Evolutionary conservation across 2,888 invertebrate species (phyloP).

Genomic region (Andrena fulva): DNA sequence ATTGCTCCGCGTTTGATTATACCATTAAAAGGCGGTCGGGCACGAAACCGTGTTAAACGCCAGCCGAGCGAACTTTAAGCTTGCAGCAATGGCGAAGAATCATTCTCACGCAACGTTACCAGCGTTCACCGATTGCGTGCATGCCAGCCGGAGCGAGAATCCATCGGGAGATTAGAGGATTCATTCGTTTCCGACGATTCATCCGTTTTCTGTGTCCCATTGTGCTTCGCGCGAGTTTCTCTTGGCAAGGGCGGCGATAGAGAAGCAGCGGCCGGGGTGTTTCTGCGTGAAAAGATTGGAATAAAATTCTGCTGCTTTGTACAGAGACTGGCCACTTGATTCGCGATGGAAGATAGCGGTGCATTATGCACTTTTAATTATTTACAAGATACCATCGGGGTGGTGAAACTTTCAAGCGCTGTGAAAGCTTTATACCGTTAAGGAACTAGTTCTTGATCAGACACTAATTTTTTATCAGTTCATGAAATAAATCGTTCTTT

Average conservation of each 20-base stretch:
- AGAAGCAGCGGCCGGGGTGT: no score
- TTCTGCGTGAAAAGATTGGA: no score
- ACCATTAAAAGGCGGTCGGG: background rate
- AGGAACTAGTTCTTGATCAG: no score
- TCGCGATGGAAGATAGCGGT: no score
- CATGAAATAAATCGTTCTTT: no score
- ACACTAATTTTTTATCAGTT: no score
- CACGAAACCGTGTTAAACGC: constrained; percentile 6
- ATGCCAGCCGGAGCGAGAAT: background rate
- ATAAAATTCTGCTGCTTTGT: no score
- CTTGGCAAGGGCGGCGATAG: background rate
- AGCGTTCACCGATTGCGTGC: background rate
- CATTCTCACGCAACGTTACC: constrained; percentile 17
- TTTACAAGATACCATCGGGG: no score
- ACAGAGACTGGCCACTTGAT: no score
- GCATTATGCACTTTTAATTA: no score
- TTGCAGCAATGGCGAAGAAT: background rate
- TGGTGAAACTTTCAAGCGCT: no score
- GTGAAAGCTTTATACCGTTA: no score
- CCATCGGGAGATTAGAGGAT: constrained; percentile 4
- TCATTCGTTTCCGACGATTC: constrained; percentile 11
- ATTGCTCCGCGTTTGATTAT: constrained; percentile 43
- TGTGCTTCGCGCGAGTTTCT: background rate
- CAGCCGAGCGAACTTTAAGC: constrained; percentile 9
- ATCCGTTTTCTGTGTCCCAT: background rate